phyloP scores from a whole-genome alignment of 1,140 invertebrate species.

The Drosophila nigrodunni region DNA sequence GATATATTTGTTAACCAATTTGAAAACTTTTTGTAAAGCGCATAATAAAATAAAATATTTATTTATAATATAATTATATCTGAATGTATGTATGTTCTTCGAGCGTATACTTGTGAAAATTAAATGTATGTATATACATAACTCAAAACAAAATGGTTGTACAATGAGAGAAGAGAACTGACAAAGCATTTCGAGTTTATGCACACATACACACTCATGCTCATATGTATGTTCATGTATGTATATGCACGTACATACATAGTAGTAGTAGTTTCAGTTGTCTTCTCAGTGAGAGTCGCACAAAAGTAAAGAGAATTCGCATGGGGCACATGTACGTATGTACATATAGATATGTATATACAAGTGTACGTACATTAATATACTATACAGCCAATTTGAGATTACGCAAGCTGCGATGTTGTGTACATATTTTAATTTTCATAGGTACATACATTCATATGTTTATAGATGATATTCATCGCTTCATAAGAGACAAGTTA shows the following conservation, averaged over 20 bases:
- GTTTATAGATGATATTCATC: slow-evolving; percentile 2
- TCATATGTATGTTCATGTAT: slow-evolving; percentile 21
- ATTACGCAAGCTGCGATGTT: slow-evolving; percentile 65
- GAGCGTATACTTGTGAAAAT: slow-evolving; percentile 14
- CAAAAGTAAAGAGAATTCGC: slow-evolving; percentile 49
- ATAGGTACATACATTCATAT: slow-evolving; percentile 23
- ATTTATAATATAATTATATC: slow-evolving; percentile 29
- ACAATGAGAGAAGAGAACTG: slow-evolving; percentile 29
- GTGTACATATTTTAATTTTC: slow-evolving; percentile 51
- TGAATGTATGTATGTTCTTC: slow-evolving; percentile 4
- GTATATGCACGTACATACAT: background rate
- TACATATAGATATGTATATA: slow-evolving; percentile 32
- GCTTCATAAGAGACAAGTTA: slow-evolving; percentile 13
- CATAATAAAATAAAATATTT: slow-evolving; percentile 19
- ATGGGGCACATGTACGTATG: slow-evolving; percentile 39
- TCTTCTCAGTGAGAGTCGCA: slow-evolving; percentile 35
- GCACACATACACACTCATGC: slow-evolving; percentile 18
- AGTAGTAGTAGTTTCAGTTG: slow-evolving; percentile 38
- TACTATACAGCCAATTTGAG: slow-evolving; percentile 55
- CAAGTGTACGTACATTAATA: slow-evolving; percentile 34
- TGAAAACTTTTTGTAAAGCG: background rate
- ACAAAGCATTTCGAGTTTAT: slow-evolving; percentile 48
- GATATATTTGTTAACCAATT: slow-evolving; percentile 27
- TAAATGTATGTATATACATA: slow-evolving; percentile 9
- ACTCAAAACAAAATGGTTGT: slow-evolving; percentile 37